phyloP scores from a whole-genome alignment of 2,797 vertebrate species.

The Gambelia wislizenii region DNA sequence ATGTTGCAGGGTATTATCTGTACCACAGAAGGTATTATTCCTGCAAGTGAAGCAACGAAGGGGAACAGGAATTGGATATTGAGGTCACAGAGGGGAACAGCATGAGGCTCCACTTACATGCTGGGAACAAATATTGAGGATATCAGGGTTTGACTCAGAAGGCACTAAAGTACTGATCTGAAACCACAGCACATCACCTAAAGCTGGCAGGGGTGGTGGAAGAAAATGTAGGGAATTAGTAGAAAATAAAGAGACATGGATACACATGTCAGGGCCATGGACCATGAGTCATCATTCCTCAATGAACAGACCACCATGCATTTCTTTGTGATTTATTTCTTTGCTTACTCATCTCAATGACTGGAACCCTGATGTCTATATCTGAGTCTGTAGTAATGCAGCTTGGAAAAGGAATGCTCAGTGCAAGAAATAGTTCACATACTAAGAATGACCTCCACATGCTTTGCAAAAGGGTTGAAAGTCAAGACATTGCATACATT shows the following conservation, averaged over 20 bases:
- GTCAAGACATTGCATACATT: neutral
- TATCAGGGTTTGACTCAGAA: slow-evolving; percentile 54
- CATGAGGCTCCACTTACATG: slow-evolving; percentile 56
- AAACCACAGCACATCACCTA: slow-evolving; percentile 50
- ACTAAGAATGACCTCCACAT: neutral
- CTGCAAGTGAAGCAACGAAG: slow-evolving; percentile 55
- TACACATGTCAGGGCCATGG: neutral
- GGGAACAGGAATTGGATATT: slow-evolving; percentile 64
- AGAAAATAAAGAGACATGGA: slow-evolving; percentile 36
- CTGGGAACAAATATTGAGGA: slow-evolving; percentile 69
- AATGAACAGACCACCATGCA: neutral
- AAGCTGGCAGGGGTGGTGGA: slow-evolving; percentile 42
- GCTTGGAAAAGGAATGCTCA: neutral
- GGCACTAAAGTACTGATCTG: slow-evolving; percentile 57
- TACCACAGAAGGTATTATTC: slow-evolving; percentile 57
- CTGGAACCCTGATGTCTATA: neutral
- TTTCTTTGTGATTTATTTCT: slow-evolving; percentile 1
- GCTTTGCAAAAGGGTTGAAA: neutral
- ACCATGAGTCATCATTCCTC: neutral
- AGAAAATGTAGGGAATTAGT: slow-evolving; percentile 39
- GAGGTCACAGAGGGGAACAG: slow-evolving; percentile 65
- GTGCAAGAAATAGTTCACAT: neutral
- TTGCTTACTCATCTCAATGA: slow-evolving; percentile 21
- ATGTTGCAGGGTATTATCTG: slow-evolving; percentile 59
- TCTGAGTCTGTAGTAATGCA: neutral